Evolutionary conservation across 2,797 vertebrate genomes (phyloP).

Genomic region (Nothura maculosa): DNA sequence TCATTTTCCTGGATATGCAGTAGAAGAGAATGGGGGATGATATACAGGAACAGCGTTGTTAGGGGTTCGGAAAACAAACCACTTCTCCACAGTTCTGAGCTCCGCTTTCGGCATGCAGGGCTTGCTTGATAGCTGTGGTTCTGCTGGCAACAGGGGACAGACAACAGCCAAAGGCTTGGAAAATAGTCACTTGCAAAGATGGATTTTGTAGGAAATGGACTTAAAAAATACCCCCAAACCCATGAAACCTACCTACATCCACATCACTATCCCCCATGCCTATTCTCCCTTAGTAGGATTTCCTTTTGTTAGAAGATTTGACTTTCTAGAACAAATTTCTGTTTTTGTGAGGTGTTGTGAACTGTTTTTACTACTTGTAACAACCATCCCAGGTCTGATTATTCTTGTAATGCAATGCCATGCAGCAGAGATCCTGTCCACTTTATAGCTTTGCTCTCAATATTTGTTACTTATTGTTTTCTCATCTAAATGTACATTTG

Average conservation of each 20-base stretch:
- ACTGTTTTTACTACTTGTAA: constrained; percentile 75
- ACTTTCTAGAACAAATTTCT: constrained; percentile 65
- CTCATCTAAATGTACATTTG: constrained; percentile 88
- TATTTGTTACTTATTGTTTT: constrained; percentile 82
- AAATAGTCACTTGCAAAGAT: not conserved
- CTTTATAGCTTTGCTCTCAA: constrained; percentile 83
- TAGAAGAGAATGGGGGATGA: not conserved
- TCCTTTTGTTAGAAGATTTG: constrained; percentile 66
- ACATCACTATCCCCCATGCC: constrained; percentile 10
- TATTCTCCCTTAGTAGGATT: constrained; percentile 46
- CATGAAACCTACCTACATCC: constrained; percentile 43
- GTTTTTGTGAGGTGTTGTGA: constrained; percentile 80
- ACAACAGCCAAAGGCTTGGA: not conserved
- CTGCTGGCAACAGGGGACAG: not conserved
- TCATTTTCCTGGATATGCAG: constrained; percentile 9
- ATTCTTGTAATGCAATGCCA: constrained; percentile 75
- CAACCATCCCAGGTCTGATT: constrained; percentile 61
- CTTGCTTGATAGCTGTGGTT: constrained; percentile 29
- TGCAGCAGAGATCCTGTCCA: constrained; percentile 76
- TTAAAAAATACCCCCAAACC: constrained; percentile 23
- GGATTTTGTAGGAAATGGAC: constrained; percentile 38
- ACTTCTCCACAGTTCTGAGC: not conserved
- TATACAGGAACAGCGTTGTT: not conserved
- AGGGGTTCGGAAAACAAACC: not conserved
- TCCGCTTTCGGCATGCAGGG: not conserved